phyloP scores from a whole-genome alignment of 2,888 invertebrate species.

The Drosophila tanythrix region DNA sequence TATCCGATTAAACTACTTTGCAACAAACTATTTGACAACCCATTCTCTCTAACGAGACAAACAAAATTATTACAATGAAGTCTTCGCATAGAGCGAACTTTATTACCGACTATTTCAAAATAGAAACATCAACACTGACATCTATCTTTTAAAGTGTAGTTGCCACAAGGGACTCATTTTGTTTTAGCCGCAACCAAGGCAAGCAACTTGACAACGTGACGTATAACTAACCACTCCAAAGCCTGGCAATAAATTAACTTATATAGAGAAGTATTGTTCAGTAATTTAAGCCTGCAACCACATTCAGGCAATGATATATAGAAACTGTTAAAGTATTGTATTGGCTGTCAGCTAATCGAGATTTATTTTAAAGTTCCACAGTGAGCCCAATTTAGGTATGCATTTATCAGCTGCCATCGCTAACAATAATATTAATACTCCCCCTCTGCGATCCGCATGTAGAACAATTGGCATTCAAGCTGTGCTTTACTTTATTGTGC shows the following conservation, averaged over 20 bases:
- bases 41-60: too few relatives aligned
- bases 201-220: background rate
- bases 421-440: background rate
- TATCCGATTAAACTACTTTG: background rate
- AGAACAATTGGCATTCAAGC: constrained; percentile 5
- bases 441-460: constrained; percentile 1
- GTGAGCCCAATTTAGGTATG: background rate
- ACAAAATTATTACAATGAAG: background rate
- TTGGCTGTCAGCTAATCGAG: background rate
- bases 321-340: background rate
- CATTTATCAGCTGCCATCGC: background rate
- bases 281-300: background rate
- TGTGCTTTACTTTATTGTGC: constrained; percentile 22
- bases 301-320: background rate
- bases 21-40: background rate
- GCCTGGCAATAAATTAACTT: background rate
- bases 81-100: background rate
- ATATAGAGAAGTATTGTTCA: background rate
- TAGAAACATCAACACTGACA: background rate
- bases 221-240: background rate
- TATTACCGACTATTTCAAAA: background rate
- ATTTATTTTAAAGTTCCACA: background rate
- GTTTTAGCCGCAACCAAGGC: background rate
- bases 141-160: background rate
- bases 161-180: background rate